Base-by-base conservation (phyloP, 1,140 invertebrate species). In the Ceratina australensis region DNA sequence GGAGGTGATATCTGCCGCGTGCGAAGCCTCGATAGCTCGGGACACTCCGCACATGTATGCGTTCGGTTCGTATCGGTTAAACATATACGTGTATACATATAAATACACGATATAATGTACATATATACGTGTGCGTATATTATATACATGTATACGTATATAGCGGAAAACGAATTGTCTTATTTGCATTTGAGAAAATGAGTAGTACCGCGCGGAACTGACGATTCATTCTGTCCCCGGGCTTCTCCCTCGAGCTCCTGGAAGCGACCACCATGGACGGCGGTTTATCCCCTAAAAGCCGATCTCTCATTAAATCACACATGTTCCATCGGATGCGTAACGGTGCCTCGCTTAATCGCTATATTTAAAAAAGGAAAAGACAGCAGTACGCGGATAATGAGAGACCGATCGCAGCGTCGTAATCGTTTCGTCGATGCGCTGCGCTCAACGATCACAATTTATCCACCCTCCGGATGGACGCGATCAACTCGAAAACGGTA, bases 121-220 rank as follows among this genome's bases (percentile, higher is more conserved):
- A 76, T 66, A 42, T 76, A 73, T 67, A 49, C 63, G 24, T 49
- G 26, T 49, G 72, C 66, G 47, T 75, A 71, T 77, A 80, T 79
- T 42, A 81, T 83, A 50, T 81, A 74, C 72, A 78, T 72, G 74
- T 83, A 80, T 84, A 82, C 73, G 83, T 71, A 82, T 84, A 72
- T 83, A 72, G 78, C 74, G 77, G 78, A 87, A 79, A 73, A 85
- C 81, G 79, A 84, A 64, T 72, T 82, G 80, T 76, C 72, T 73
- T 74, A 72, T 83, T 79, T 83, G 72, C 72, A 75, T 61, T 72
- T 73, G 64, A 76, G 68, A 86, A 79, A 87, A 77, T 85, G 68
- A 78, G 82, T 80, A 89, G 87, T 92, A 98, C 97, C 96, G 96
- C 96, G 93, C 97, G 94, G 93, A 97, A 98, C 93, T 96, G 96